Base-by-base conservation (phyloP, 2,797 vertebrate genomes). In the Staurois parvus region DNA sequence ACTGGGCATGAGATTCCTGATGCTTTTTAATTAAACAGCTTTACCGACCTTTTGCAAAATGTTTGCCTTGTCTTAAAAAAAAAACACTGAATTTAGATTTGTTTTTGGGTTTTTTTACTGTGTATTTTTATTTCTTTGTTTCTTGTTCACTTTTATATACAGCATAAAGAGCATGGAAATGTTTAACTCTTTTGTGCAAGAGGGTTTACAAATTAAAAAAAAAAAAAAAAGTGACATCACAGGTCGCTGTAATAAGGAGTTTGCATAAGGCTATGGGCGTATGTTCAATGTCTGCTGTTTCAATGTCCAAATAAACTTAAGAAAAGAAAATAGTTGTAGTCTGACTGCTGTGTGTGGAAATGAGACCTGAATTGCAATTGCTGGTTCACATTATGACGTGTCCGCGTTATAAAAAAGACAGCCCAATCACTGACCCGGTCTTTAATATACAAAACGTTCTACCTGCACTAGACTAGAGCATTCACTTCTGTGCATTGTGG, bases 121-220 rank as follows among this genome's bases (percentile, higher is more conserved):
- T 88, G 88, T 10, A 37, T 37, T 37, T 10, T 1, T 10, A 37
- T 37, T 37, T 37, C 10, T 37, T 37, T 90, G 89, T 93, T 94
- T 79, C 93, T 85, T 94, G 91, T 85, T 94, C 91, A 93, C 91
- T 93, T 95, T 94, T 94, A 89, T 93, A 94, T 92, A 91, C 92
- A 91, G 91, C 90, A 92, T 91, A 87, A 56, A 11, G 24, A 90
- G 93, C 93, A 94, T 93, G 94, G 92, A 91, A 91, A 92, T 87
- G 28, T 91, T 82, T 88, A 48, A 62, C 77, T 21, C n/a, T 56
- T 29, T 76, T 21, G 34, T 42, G 59, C 85, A 81, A 85, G 91
- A 81, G 91, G 82, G 89, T 90, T 92, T 93, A 19, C 17, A 91
- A 92, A 89, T 52, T 19, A 0, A 17, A 17, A 17, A 26, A 59